A percentile compares a stretch with the other conserved stretches of the same genome.
Conservation (phyloP, 2,888 invertebrate genomes). For the Tryphoninae sp. region DNA sequence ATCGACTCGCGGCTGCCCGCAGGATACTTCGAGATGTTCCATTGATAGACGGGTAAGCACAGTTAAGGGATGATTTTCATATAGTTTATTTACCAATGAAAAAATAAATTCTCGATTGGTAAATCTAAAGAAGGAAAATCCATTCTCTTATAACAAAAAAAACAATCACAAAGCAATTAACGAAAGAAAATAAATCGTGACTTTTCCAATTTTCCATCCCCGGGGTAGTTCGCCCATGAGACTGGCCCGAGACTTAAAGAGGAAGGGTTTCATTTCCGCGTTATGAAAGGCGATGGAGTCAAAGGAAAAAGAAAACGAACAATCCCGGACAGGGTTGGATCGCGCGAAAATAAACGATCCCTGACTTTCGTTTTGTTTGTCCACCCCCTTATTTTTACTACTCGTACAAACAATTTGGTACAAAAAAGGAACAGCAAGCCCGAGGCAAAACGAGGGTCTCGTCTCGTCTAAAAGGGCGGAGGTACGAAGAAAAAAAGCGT, state of each 20-base stretch:
- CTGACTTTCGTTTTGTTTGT: neutral
- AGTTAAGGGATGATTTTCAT: neutral
- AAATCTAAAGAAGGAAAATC: neutral
- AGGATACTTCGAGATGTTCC: conserved; percentile 78
- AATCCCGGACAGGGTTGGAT: neutral
- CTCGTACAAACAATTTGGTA: neutral
- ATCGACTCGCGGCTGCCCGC: conserved; percentile 79
- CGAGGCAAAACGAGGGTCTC: neutral
- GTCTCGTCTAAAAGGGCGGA: conserved; percentile 4
- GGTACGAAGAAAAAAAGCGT: conserved; percentile 20
- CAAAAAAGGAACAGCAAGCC: neutral
- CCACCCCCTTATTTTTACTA: neutral
- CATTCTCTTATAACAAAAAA: neutral
- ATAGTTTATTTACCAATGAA: neutral
- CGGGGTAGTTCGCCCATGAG: too few relatives aligned
- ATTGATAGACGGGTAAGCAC: conserved; percentile 77
- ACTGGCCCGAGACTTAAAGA: too few relatives aligned
- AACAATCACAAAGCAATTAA: too few relatives aligned
- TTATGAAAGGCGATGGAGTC: too few relatives aligned
- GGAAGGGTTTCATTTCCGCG: too few relatives aligned
- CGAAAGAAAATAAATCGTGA: too few relatives aligned
- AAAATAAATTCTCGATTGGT: neutral
- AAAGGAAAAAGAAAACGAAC: too few relatives aligned
- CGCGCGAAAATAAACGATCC: neutral
- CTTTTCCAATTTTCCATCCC: too few relatives aligned